These are phyloP conservation scores for Ictalurus furcatus DNA, from an alignment of 2,113 vertebrate genomes.

Conservation along the genomic window DNA sequence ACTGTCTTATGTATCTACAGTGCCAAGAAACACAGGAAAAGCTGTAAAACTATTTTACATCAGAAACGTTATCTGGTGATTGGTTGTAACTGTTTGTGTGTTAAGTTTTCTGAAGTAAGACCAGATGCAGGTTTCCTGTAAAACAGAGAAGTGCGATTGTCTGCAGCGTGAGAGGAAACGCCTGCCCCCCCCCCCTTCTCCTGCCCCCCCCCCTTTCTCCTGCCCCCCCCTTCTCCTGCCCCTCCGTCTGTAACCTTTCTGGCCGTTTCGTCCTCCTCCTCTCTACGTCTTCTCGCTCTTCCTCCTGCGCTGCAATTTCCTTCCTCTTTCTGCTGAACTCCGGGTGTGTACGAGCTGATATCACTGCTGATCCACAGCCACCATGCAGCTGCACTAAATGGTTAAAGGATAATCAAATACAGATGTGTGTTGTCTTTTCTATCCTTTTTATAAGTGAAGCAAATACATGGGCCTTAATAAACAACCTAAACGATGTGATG, in stretches of 20 bases:
- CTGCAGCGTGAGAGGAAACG: background rate
- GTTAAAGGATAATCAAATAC: background rate
- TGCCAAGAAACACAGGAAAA: background rate
- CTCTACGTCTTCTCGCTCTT: background rate
- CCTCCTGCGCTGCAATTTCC: background rate
- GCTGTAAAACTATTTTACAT: background rate
- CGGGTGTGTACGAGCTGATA: background rate
- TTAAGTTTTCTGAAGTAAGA: background rate
- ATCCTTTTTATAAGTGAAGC: background rate
- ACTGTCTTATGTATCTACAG: background rate
- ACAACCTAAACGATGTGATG: background rate
- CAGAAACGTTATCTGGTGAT: background rate
- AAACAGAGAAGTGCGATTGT: background rate
- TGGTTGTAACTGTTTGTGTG: background rate
- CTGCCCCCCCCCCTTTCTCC: background rate
- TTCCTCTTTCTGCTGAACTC: background rate
- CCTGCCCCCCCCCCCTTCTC: background rate
- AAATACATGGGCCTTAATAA: constrained; percentile 14
- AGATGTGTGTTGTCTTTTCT: background rate
- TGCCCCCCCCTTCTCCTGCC: background rate
- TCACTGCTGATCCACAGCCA: too few species aligned
- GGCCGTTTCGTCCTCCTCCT: background rate
- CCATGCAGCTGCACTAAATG: background rate
- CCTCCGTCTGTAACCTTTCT: background rate
- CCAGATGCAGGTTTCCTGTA: background rate